Base-by-base conservation (phyloP, 2,888 invertebrate genomes). In the Harpagoxenus sublaevis region DNA sequence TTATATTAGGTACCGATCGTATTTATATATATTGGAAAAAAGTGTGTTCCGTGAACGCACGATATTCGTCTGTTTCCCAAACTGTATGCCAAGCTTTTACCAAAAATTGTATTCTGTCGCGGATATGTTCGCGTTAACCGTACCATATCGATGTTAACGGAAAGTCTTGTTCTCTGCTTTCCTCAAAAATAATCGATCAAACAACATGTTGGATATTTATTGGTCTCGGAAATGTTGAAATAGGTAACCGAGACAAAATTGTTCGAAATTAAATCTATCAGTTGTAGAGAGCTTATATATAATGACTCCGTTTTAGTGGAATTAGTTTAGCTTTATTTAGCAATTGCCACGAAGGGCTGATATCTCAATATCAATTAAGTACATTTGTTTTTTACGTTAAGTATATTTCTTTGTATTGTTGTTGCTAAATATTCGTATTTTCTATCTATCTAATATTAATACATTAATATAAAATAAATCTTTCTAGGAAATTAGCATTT, bases 21-120 rank as follows among this genome's bases (percentile, higher is more conserved):
- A 23, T 23, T 23, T 23, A 23, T 71, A 60, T 55, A 57, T 78
- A 70, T 74, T 23, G 70, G 74, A n/a, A 45, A 79, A 78, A 60
- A 55, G 45, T 57, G 28, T 63, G 15, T 60, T 57, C 2, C 78
- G 3, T 12, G 45, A 70, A 9, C 45, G 31, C 55, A 57, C 15
- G 23, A 79, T 57, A 48, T 74, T 48, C 60, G 28, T 39, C 23
- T 55, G 39, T 74, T 81, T 79, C 73, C 57, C 79, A 23, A 81
- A 81, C 18, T 45, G 31, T 35, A 23, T 31, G 18, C 45, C 42
- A 28, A 68, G 15, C 1, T 78, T 66, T 55, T 78, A 68, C 35
- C 31, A 4, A 55, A 77, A 53, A 68, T 48, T 60, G 18, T 15
- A 35, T 42, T 53, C 12, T n/a, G n/a, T 28, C 28, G 28, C 23